Percentiles rank a stretch among this genome's conserved stretches.
Evolutionary conservation across 2,113 vertebrate species (phyloP).

Genomic region (Heterotis niloticus): DNA sequence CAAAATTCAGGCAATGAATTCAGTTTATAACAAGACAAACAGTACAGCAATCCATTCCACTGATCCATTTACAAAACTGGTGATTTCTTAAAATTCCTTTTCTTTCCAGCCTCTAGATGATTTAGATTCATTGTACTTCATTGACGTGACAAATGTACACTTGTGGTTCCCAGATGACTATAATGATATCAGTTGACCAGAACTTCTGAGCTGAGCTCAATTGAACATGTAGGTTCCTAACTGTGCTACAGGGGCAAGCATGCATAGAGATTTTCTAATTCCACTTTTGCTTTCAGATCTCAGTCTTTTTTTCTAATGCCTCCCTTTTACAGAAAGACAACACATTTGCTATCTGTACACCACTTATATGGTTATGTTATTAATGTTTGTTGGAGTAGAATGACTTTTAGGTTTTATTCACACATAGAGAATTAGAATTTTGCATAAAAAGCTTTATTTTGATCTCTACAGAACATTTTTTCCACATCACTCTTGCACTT

Average conservation of each 20-base stretch:
- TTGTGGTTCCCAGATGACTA: too few species aligned
- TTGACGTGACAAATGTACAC: too few species aligned
- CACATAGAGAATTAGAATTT: too few species aligned
- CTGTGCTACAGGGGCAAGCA: neutral
- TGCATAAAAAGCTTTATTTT: too few species aligned
- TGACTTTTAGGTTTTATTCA: too few species aligned
- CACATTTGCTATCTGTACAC: too few species aligned
- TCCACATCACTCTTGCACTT: too few species aligned
- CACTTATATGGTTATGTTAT: too few species aligned
- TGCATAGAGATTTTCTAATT: neutral
- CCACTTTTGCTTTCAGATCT: neutral
- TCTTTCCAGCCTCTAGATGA: neutral
- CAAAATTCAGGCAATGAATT: slow-evolving; percentile 9
- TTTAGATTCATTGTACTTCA: too few species aligned
- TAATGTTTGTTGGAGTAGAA: too few species aligned
- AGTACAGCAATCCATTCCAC: neutral
- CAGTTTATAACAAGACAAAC: neutral
- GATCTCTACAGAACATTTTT: too few species aligned
- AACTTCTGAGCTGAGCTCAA: neutral
- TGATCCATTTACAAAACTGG: neutral
- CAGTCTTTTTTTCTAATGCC: neutral
- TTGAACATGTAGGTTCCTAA: neutral
- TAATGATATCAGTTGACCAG: neutral
- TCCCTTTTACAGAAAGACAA: neutral
- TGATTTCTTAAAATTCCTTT: neutral